Evolutionary conservation across 2,113 vertebrate species (phyloP).

Genomic region (Xiphophorus hellerii): DNA sequence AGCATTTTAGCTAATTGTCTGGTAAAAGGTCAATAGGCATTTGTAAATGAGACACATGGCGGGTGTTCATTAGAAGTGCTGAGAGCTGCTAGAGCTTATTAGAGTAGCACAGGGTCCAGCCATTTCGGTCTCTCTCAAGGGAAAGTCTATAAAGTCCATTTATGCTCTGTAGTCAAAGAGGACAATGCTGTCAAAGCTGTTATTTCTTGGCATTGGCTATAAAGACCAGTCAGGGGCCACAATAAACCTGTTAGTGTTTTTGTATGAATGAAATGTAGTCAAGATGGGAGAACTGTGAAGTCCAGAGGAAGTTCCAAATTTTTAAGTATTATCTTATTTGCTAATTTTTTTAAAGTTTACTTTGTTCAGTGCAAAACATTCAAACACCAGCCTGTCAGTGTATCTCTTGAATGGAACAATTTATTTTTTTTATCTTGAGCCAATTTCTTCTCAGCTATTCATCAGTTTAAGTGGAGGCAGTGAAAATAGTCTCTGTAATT

Average conservation of each 20-base stretch:
- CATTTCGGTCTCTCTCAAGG: conserved; percentile 38
- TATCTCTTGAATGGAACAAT: conserved; percentile 11
- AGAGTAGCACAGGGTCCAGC: conserved; percentile 29
- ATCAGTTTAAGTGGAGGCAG: conserved; percentile 26
- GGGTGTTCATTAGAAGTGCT: conserved; percentile 59
- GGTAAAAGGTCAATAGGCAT: conserved; percentile 71
- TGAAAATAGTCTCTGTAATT: conserved; percentile 2
- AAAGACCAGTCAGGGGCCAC: conserved; percentile 36
- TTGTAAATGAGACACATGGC: conserved; percentile 64
- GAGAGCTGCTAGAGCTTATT: conserved; percentile 46
- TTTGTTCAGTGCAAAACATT: conserved; percentile 12
- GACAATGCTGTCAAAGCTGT: conserved; percentile 52
- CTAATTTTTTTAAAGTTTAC: conserved; percentile 15
- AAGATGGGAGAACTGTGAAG: conserved; percentile 15
- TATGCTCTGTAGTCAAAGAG: conserved; percentile 45
- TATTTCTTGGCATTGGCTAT: conserved; percentile 38
- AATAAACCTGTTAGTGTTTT: conserved; percentile 37
- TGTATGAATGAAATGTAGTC: conserved; percentile 33
- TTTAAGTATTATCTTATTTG: neutral
- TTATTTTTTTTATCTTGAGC: conserved; percentile 26
- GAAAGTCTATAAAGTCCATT: conserved; percentile 55
- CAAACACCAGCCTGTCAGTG: conserved; percentile 1
- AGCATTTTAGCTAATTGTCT: conserved; percentile 68
- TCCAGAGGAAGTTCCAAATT: conserved; percentile 27
- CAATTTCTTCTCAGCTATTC: conserved; percentile 3